A percentile compares a stretch with the other conserved stretches of the same genome.
Evolutionary conservation across 2,888 invertebrate genomes (phyloP).

Genomic region (Bibio marci): DNA sequence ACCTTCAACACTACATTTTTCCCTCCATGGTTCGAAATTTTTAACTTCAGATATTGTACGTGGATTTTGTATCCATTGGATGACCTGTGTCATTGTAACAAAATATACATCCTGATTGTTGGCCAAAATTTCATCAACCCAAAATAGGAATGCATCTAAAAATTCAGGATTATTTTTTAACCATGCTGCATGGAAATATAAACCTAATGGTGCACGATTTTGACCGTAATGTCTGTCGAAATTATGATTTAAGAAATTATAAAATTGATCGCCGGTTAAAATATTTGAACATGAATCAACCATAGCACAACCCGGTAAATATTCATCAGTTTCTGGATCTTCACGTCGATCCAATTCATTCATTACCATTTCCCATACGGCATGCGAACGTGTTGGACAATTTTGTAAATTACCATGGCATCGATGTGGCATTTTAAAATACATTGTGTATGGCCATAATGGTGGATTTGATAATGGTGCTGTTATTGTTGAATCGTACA

Average conservation of each 20-base stretch:
- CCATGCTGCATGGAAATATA: constrained; percentile 91
- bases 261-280: constrained; percentile 81
- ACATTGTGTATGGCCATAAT: constrained; percentile 96
- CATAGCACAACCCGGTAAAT: constrained; percentile 83
- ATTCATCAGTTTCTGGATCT: constrained; percentile 77
- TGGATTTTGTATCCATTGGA: constrained; percentile 91
- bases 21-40: constrained; percentile 89
- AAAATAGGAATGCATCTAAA: constrained; percentile 79
- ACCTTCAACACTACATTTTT: constrained; percentile 80
- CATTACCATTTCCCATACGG: constrained; percentile 94
- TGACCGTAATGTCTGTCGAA: constrained; percentile 84
- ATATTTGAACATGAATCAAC: constrained; percentile 91
- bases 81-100: constrained; percentile 90
- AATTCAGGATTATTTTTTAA: constrained; percentile 83
- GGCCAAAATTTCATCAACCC: constrained; percentile 76
- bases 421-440: constrained; percentile 89
- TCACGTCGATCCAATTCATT: constrained; percentile 84
- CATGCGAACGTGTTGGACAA: constrained; percentile 81
- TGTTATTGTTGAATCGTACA: constrained; percentile 90
- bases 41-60: constrained; percentile 67
- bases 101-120: constrained; percentile 86
- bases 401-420: constrained; percentile 86
- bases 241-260: constrained; percentile 85
- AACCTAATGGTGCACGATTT: constrained; percentile 73
- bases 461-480: constrained; percentile 81